Evolutionary conservation across 2,888 invertebrate species (phyloP).

Genomic region (Eulithis testata): DNA sequence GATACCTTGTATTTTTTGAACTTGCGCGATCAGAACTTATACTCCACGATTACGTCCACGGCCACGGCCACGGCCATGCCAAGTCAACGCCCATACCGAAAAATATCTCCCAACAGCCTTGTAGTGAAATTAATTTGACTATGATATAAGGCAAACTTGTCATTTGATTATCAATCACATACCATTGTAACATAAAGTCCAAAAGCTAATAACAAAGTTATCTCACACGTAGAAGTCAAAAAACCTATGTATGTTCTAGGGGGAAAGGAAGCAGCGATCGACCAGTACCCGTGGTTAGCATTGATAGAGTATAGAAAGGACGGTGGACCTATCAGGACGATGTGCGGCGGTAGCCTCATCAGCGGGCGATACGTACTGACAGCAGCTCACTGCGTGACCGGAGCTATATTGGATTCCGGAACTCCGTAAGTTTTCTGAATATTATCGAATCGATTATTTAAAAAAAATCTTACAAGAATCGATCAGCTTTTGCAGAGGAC

Average conservation of each 20-base stretch:
- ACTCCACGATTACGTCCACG: too few species aligned
- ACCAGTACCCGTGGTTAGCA: constrained; percentile 85
- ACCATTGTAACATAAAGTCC: too few species aligned
- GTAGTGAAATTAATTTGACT: too few species aligned
- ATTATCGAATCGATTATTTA: neutral
- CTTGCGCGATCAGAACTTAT: too few species aligned
- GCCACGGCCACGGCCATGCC: too few species aligned
- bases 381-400: constrained; percentile 79
- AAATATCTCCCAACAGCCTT: too few species aligned
- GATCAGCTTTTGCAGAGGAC: constrained; percentile 85
- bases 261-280: constrained; percentile 51
- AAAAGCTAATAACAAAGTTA: neutral
- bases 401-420: constrained; percentile 43
- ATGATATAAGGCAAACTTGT: too few species aligned
- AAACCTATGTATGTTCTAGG: constrained; percentile 11
- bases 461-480: constrained; percentile 66
- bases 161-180: too few species aligned
- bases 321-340: constrained; percentile 77
- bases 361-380: constrained; percentile 35
- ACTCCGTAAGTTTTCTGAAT: constrained; percentile 14
- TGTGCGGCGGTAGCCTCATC: constrained; percentile 32
- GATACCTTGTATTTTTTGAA: too few species aligned
- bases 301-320: constrained; percentile 72
- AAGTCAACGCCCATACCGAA: too few species aligned
- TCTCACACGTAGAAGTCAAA: neutral